These are phyloP conservation scores for Lanius ludovicianus DNA, from an alignment of 2,113 vertebrate species.

Conservation along the genomic window DNA sequence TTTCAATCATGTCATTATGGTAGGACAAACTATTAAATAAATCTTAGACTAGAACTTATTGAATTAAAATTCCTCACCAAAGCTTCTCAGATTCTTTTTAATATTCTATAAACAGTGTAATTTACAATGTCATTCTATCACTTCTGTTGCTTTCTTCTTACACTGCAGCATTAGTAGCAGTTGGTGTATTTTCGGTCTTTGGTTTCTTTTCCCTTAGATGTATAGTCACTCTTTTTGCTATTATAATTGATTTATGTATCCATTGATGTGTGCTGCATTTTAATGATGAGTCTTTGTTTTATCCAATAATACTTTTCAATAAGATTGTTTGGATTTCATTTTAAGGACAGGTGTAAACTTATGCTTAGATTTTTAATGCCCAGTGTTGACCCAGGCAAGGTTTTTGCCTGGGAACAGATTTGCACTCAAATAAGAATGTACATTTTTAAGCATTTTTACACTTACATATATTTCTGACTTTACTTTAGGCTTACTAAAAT, in stretches of 20 bases:
- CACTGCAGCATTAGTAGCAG: neutral
- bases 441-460: neutral
- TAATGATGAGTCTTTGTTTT: constrained; percentile 13
- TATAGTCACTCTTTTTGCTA: neutral
- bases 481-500: neutral
- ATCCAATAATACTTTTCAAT: neutral
- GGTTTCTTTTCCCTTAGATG: neutral
- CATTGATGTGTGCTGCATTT: constrained; percentile 6
- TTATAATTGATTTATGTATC: neutral
- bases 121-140: neutral
- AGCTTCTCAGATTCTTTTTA: neutral
- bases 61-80: constrained; percentile 5
- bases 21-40: constrained; percentile 5
- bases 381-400: neutral
- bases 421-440: neutral
- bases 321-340: neutral
- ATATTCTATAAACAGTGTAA: constrained; percentile 1
- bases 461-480: neutral
- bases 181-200: neutral
- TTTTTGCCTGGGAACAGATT: neutral
- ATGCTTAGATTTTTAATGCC: neutral
- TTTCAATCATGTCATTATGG: neutral
- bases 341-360: neutral
- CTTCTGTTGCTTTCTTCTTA: constrained; percentile 1
- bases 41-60: neutral